Evolutionary conservation across 2,113 vertebrate species (phyloP).

Genomic region (Centropristis striata): DNA sequence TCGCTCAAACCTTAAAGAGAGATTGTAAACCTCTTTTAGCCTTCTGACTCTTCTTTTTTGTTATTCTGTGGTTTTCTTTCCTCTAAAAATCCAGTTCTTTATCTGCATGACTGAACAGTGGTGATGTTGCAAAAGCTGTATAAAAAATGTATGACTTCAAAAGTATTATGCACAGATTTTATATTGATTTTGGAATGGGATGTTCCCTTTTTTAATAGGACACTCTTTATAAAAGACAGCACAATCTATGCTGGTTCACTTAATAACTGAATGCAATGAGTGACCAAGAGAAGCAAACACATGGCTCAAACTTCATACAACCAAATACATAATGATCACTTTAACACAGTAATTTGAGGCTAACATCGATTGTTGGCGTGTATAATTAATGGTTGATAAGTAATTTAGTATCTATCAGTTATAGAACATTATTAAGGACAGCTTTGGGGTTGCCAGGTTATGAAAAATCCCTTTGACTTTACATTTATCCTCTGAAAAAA

Average conservation of each 20-base stretch:
- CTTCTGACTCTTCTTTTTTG: not conserved
- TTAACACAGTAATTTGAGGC: not conserved
- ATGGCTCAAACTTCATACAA: not conserved
- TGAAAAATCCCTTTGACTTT: not conserved
- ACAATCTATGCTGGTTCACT: not conserved
- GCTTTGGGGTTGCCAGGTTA: not conserved
- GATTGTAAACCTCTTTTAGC: conserved; percentile 34
- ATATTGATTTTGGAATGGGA: not conserved
- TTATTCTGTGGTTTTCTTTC: not conserved
- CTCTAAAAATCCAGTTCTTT: conserved; percentile 19
- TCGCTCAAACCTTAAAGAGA: conserved; percentile 45
- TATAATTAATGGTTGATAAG: not conserved
- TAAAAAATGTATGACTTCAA: conserved; percentile 35
- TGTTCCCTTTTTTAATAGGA: not conserved
- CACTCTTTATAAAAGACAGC: not conserved
- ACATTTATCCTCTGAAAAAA: not conserved
- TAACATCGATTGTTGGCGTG: not conserved
- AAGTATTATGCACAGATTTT: not conserved
- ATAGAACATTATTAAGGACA: not conserved
- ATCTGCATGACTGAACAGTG: conserved; percentile 48
- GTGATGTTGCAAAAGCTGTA: conserved; percentile 3
- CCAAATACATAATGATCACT: not conserved
- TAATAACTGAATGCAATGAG: not conserved
- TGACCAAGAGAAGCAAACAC: not conserved
- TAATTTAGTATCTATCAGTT: not conserved